Conservation (phyloP, 2,113 vertebrate genomes). For the Cyprinodon brontotheroides region DNA sequence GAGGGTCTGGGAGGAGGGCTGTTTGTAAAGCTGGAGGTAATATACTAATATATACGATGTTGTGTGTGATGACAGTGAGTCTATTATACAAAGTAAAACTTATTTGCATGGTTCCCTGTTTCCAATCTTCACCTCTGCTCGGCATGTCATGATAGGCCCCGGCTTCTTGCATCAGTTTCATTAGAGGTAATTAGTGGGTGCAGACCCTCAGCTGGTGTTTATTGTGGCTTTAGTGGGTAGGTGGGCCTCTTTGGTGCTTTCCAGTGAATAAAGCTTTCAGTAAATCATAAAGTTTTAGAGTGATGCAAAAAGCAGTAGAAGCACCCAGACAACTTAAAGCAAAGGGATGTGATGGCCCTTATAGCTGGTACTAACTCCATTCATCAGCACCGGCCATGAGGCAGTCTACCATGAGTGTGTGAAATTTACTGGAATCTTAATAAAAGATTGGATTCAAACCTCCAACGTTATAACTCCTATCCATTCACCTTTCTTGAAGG, state of each 20-base stretch:
- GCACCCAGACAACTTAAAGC: not conserved
- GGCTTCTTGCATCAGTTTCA: slow-evolving; percentile 62
- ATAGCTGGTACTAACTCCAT: too few species aligned
- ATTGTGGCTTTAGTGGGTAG: slow-evolving; percentile 57
- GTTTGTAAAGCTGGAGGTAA: slow-evolving; percentile 3
- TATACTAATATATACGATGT: not conserved
- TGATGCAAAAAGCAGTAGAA: slow-evolving; percentile 9
- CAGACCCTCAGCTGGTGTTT: slow-evolving; percentile 57
- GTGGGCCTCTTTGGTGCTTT: slow-evolving; percentile 57
- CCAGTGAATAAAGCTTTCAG: slow-evolving; percentile 38
- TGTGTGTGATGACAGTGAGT: not conserved
- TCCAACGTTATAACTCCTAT: too few species aligned
- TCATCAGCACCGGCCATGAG: too few species aligned
- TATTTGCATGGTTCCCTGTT: slow-evolving; percentile 4
- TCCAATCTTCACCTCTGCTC: slow-evolving; percentile 24
- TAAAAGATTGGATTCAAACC: too few species aligned
- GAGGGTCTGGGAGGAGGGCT: not conserved
- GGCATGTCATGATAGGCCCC: slow-evolving; percentile 61
- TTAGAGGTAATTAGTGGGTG: slow-evolving; percentile 71
- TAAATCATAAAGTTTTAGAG: not conserved
- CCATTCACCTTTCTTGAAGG: too few species aligned
- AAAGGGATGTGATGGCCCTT: too few species aligned
- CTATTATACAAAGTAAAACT: slow-evolving; percentile 4
- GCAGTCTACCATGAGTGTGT: too few species aligned
- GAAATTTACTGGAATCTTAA: too few species aligned